These are phyloP conservation scores for Eupsilia transversa DNA, from an alignment of 2,888 invertebrate genomes.

Conservation along the genomic window DNA sequence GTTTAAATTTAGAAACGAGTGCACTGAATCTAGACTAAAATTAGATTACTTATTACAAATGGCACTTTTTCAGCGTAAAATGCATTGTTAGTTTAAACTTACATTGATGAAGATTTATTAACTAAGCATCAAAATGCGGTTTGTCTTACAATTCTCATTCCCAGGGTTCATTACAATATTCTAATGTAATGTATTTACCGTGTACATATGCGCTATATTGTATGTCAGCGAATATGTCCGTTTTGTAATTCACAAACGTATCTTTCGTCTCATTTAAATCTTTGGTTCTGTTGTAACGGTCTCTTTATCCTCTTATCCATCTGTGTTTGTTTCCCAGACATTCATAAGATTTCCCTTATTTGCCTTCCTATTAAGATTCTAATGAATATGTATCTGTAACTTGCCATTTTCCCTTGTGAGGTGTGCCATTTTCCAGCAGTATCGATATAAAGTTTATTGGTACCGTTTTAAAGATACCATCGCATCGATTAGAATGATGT, in stretches of 20 bases:
- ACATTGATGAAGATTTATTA: conserved; percentile 39
- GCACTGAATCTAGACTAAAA: conserved; percentile 32
- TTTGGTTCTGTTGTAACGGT: conserved; percentile 71
- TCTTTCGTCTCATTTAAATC: conserved; percentile 71
- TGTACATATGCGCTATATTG: conserved; percentile 61
- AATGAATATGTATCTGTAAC: conserved; percentile 62
- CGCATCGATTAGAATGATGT: conserved; percentile 15
- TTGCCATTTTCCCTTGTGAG: conserved; percentile 40
- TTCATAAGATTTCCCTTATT: conserved; percentile 58
- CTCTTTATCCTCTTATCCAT: conserved; percentile 67
- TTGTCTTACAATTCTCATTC: conserved; percentile 67
- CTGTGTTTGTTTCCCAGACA: conserved; percentile 63
- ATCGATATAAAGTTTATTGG: conserved; percentile 30
- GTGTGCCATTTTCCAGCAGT: conserved; percentile 42
- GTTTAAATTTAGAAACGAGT: conserved; percentile 27
- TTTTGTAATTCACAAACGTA: conserved; percentile 70
- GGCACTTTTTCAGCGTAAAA: conserved; percentile 40
- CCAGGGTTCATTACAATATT: conserved; percentile 69
- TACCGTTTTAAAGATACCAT: conserved; percentile 27
- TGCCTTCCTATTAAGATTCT: conserved; percentile 49
- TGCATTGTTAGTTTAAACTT: conserved; percentile 46
- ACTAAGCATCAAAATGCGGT: conserved; percentile 34
- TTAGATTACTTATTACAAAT: conserved; percentile 30
- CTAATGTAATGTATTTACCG: conserved; percentile 64
- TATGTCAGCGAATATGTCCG: conserved; percentile 64